Base-by-base conservation (phyloP, 1,140 invertebrate genomes). In the Cryptotermes secundus region DNA sequence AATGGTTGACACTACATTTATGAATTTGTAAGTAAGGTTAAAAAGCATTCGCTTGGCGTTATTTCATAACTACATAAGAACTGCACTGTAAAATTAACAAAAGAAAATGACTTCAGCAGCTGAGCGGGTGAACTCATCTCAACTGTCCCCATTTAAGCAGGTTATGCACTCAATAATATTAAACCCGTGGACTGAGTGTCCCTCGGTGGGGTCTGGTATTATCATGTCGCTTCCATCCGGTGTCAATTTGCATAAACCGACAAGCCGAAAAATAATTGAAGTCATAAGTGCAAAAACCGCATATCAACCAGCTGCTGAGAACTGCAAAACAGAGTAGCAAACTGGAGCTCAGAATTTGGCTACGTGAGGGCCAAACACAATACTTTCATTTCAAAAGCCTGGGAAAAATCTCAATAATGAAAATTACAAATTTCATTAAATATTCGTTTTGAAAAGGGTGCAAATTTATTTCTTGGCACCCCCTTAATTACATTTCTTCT, bases 201-300 rank as follows among this genome's bases (percentile, higher is more conserved):
- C 12, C 59, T 65, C 16, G 7, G 45, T 19, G 45, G 45, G 2
- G 7, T 49, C 7, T 14, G 9, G 45, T 49, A 49, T 49, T 14
- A 49, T 49, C 45, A 49, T 12, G 59, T n/a, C 59, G 26, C 12
- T 65, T 65, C 59, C 24, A 65, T 3, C 59, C 26, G 3, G 53
- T 2, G 26, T n/a, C 12, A 26, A 65, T 65, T 65, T 65, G 59
- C 59, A 65, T 65, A 65, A 65, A 65, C 59, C 59, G 59, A 65
- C 59, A 65, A n/a, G 59, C 59, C 59, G 59, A 65, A 65, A 65
- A 65, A 65, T 65, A 65, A 65, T n/a, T 65, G 59, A 65, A 12
- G 4, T n/a, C n/a, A 2, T n/a, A 65, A 65, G 59, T 65, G 26
- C n/a, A 65, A 65, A 65, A 65, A 65, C 26, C n/a, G 59, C 26